Evolutionary conservation across 2,113 vertebrate species (phyloP).

Genomic region (Numenius arquata): DNA sequence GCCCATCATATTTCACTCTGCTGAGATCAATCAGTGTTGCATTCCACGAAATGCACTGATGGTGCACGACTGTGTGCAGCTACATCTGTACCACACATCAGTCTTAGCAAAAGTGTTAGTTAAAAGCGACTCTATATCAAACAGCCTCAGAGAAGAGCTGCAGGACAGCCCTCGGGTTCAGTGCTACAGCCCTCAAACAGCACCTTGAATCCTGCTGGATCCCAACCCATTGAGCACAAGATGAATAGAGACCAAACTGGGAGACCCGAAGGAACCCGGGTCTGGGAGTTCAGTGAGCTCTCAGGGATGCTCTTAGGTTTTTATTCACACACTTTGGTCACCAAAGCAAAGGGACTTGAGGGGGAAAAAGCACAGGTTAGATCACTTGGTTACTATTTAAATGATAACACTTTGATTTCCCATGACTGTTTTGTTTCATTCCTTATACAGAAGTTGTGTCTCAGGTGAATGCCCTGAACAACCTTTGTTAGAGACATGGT

Average conservation of each 20-base stretch:
- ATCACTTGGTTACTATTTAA: background rate
- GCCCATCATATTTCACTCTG: background rate
- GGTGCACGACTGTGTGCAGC: background rate
- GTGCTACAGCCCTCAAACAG: background rate
- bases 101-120: background rate
- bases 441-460: background rate
- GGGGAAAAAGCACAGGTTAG: background rate
- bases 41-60: background rate
- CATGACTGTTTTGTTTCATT: background rate
- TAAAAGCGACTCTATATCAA: background rate
- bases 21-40: background rate
- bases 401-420: background rate
- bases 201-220: background rate
- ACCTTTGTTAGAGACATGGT: background rate
- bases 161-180: background rate
- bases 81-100: rapidly evolving
- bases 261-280: background rate
- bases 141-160: background rate
- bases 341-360: background rate
- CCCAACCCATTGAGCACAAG: background rate
- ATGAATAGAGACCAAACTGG: background rate
- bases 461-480: background rate
- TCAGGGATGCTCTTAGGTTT: background rate
- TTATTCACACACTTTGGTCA: background rate
- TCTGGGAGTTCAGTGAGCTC: background rate